phyloP scores from a whole-genome alignment of 1,140 invertebrate species.

The Littorina saxatilis region DNA sequence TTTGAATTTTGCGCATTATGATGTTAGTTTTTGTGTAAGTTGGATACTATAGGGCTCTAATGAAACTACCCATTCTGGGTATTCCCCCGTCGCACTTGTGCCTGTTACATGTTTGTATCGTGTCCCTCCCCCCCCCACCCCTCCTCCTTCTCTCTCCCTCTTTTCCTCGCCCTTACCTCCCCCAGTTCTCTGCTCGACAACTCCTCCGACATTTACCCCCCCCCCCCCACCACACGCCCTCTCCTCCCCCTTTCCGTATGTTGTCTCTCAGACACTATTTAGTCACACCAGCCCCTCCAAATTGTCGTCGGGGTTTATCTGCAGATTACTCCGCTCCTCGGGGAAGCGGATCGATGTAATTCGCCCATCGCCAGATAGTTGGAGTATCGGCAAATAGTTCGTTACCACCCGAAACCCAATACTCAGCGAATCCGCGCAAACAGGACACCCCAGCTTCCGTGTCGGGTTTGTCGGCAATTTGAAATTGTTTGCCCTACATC shows the following conservation, averaged over 20 bases:
- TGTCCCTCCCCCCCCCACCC: not conserved
- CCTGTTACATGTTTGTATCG: not conserved
- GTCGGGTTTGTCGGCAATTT: too few relatives aligned
- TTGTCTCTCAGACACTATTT: not conserved
- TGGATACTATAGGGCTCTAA: too few relatives aligned
- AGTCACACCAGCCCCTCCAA: too few relatives aligned
- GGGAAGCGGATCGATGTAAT: not conserved
- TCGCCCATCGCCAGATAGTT: not conserved
- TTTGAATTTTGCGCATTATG: too few relatives aligned
- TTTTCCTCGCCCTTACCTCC: not conserved
- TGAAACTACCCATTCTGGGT: too few relatives aligned
- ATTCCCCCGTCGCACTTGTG: too few relatives aligned
- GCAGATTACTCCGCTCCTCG: too few relatives aligned
- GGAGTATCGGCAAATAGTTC: constrained; percentile 3
- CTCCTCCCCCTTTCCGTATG: not conserved
- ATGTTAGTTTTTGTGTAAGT: too few relatives aligned
- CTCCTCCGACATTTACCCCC: not conserved
- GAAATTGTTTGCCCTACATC: too few relatives aligned
- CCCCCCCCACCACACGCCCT: not conserved
- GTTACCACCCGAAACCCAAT: not conserved
- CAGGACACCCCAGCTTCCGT: too few relatives aligned
- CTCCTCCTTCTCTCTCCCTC: not conserved
- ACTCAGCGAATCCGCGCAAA: too few relatives aligned
- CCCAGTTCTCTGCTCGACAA: not conserved
- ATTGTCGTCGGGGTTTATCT: too few relatives aligned